Conservation (phyloP, 2,888 invertebrate genomes). For the Tipula unca region DNA sequence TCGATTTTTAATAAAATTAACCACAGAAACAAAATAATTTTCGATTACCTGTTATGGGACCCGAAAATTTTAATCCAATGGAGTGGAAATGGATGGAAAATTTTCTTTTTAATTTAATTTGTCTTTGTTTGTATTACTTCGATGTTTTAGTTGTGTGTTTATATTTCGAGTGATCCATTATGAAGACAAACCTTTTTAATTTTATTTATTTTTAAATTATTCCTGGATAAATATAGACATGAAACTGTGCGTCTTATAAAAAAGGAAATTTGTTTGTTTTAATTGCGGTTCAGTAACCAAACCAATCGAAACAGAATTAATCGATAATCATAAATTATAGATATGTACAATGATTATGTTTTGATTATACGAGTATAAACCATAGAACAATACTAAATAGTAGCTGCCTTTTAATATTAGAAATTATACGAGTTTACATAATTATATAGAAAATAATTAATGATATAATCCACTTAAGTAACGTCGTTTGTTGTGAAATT, state of each 20-base stretch:
- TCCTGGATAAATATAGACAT: neutral
- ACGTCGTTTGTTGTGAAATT: too few species aligned
- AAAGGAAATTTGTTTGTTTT: neutral
- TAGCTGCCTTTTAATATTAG: neutral
- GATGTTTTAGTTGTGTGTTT: neutral
- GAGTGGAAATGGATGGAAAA: neutral
- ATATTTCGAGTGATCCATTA: neutral
- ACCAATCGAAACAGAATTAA: neutral
- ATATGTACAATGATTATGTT: neutral
- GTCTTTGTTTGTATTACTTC: neutral
- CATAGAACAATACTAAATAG: neutral
- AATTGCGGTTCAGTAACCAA: neutral
- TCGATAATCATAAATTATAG: neutral
- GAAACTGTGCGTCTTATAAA: neutral
- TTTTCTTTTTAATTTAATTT: neutral
- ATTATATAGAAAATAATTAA: too few species aligned
- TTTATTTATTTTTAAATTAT: neutral
- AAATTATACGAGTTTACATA: too few species aligned
- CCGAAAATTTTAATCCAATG: neutral
- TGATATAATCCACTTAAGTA: too few species aligned
- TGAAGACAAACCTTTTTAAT: neutral
- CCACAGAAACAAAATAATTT: neutral
- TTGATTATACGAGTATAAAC: neutral
- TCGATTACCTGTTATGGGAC: neutral
- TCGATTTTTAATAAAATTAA: too few species aligned